These are phyloP conservation scores for Calcarius lapponicus DNA, from an alignment of 2,797 vertebrate genomes.

Conservation along the genomic window DNA sequence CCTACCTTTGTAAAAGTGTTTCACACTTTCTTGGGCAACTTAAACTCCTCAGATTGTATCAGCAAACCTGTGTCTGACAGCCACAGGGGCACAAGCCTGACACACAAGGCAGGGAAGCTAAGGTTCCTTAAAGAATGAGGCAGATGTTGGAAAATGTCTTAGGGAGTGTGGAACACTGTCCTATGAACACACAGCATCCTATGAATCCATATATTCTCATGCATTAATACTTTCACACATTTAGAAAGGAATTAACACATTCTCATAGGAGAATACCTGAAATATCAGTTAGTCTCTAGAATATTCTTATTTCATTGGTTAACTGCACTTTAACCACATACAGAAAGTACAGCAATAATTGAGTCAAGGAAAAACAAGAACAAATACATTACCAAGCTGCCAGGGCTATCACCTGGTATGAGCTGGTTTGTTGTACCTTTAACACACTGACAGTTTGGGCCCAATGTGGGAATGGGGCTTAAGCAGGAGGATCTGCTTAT, in stretches of 20 bases:
- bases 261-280: not conserved
- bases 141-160: not conserved
- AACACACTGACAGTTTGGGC: not conserved
- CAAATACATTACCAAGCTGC: not conserved
- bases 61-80: not conserved
- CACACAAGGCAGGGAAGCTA: not conserved
- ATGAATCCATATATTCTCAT: not conserved
- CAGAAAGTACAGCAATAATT: not conserved
- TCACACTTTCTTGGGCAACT: not conserved
- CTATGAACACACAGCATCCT: fast-evolving
- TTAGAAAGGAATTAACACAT: not conserved
- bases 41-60: not conserved
- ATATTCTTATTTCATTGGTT: not conserved
- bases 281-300: not conserved
- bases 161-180: not conserved
- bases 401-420: not conserved
- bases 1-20: not conserved
- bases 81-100: not conserved
- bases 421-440: not conserved
- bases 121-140: not conserved
- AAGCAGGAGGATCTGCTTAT: not conserved
- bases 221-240: not conserved
- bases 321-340: not conserved
- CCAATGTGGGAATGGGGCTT: not conserved
- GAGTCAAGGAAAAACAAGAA: not conserved